Base-by-base conservation (phyloP, 2,113 vertebrate genomes). In the Daphoenositta chrysoptera region DNA sequence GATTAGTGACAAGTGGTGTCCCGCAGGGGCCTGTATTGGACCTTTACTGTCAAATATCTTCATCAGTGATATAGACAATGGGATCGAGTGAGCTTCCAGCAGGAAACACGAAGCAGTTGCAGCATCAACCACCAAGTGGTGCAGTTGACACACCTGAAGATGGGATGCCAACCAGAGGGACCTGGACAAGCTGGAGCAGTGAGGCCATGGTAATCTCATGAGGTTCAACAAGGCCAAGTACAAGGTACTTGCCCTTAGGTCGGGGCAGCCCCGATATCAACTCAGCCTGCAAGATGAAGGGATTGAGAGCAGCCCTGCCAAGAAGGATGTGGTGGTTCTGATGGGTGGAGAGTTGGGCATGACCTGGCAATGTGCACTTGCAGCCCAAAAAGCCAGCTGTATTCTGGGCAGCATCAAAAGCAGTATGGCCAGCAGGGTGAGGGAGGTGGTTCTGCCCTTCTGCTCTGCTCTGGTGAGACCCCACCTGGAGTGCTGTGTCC, bases 391-490 rank as follows among this genome's bases (percentile, higher is more conserved):
- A n/a, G 20, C 48, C n/a, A 21, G 0, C 50, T 54, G 19, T 70
- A 42, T 70, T 24, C 13, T 48, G 40, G n/a, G n/a, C 30, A 48
- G 11, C 30, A 35, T 40, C 56, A 54, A 47, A 79, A 63, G 31
- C 16, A 54, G 13, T 1, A 0, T n/a, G 24, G n/a, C 24, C 47
- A 63, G 40, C 8, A 4, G 24, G 30, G 20, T 45, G n/a, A 63
- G 65, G n/a, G n/a, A 33, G 7, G 24, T 63, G n/a, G 14, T 79
- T 70, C n/a, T 87, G 30, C 30, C 24, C n/a, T 39, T 70, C 47
- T 63, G 22, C 22, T 63, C 48, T 0, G 0, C 39, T 69, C 45
- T 69, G 28, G 4, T 69, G 47, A 69, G 33, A 39, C 28, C n/a
- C 5, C 30, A 47, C 6, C 20, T 47, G 27, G 20, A 40, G 57